Conservation (phyloP, 64 coral and sea anemone genomes). For the Porites australiensis region DNA sequence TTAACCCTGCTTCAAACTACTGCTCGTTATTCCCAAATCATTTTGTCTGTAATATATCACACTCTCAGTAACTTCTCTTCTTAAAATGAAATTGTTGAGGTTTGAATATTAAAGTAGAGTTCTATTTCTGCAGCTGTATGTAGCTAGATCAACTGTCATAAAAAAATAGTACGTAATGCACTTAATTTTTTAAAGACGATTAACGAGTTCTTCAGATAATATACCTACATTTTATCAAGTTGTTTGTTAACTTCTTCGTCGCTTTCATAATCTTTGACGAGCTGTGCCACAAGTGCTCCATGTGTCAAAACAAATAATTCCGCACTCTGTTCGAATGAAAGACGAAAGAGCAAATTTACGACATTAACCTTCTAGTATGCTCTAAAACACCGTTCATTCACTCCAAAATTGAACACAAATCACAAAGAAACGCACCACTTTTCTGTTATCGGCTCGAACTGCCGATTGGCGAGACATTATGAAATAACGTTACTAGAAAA, state of each 20-base stretch:
- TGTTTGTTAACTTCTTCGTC: constrained; percentile 95
- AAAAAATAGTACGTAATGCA: no score
- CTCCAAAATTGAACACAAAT: neutral
- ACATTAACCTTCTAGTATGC: neutral
- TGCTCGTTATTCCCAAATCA: no score
- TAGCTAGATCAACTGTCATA: no score
- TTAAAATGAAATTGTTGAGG: no score
- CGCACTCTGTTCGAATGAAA: constrained; percentile 75
- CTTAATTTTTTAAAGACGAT: no score
- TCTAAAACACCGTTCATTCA: neutral
- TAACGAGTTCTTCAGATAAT: neutral
- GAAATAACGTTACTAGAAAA: neutral
- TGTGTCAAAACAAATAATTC: constrained; percentile 93
- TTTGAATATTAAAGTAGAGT: no score
- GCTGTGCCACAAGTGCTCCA: constrained; percentile 91
- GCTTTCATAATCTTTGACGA: constrained; percentile 98
- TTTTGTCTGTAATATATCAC: no score
- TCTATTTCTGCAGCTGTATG: no score
- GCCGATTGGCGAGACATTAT: constrained; percentile 93
- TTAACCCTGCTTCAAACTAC: no score
- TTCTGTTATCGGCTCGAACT: constrained; percentile 86
- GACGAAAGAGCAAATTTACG: neutral
- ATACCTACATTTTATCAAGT: constrained; percentile 90
- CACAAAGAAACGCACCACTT: constrained; percentile 81
- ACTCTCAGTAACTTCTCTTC: no score